Evolutionary conservation across 2,888 invertebrate species (phyloP), one percentile per base, ranked within the genome.

Genomic region (Dryococelus australis): DNA sequence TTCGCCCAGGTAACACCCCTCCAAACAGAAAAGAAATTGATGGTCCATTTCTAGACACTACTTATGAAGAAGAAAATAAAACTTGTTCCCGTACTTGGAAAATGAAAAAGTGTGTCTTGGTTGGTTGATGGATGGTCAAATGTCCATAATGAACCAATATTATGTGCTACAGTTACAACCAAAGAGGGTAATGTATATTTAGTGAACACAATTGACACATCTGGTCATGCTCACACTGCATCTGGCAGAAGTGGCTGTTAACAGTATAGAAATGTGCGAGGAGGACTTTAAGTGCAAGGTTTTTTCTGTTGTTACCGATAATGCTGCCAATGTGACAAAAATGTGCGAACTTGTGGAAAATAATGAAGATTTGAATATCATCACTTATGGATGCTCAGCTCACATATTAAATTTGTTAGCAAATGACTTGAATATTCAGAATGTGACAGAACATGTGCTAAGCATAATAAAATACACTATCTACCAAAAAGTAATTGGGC

Each of bases 1-100:
- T 79, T 79, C 79, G 27, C 79, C 79, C 79, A 79, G 79, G 79
- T 79, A 16, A 79, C 20, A 79, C 79, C n/a, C 9, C 79, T 79
- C 0, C 13, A 79, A 24, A 24, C 20, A 79, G 79, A 79, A 79
- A 20, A 24, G 79, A 79, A 79, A 79, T 79, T 79, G 9, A 24
- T 79, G 79, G 2, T n/a, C 20, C 9, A 26, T 79, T 79, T 16
- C 10, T 79, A 24, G 79, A 79, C 10, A 79, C 79, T 20, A 20
- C 20, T 79, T 79, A 79, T 27, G 27, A 79, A 79, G 79, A 79
- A 24, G 79, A 79, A 79, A n/a, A n/a, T n/a, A n/a, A n/a, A n/a
- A n/a, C n/a, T n/a, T n/a, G n/a, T n/a, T n/a, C n/a, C n/a, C n/a
- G n/a, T n/a, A n/a, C n/a, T n/a, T 24, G 27, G 20, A 79, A 24